Conservation (phyloP, 2,797 vertebrate genomes). For the Aldrovandia affinis region DNA sequence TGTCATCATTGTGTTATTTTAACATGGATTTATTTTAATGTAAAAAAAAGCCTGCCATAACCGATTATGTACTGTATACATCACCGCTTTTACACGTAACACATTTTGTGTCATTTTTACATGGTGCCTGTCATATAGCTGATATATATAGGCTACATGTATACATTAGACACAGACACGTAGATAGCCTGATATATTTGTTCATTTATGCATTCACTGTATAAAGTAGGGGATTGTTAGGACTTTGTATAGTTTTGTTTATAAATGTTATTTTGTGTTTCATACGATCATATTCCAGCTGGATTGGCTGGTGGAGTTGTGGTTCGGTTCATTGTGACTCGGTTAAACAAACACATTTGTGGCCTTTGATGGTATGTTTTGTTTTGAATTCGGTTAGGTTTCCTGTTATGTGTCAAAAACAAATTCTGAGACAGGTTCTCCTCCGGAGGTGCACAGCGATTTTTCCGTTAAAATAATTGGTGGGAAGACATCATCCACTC, state of each 20-base stretch:
- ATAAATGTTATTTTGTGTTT: background rate
- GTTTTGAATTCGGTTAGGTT: slow-evolving; percentile 47
- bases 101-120: slow-evolving; percentile 61
- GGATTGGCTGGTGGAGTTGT: slow-evolving; percentile 45
- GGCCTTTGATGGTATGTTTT: slow-evolving; percentile 49
- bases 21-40: slow-evolving; percentile 74
- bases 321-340: slow-evolving; percentile 49
- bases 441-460: background rate
- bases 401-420: slow-evolving; percentile 28
- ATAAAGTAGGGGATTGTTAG: background rate
- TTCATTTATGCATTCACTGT: background rate
- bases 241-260: background rate
- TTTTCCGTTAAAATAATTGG: background rate
- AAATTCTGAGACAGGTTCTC: background rate
- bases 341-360: slow-evolving; percentile 44
- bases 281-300: slow-evolving; percentile 35
- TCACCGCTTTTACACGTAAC: slow-evolving; percentile 68
- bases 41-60: slow-evolving; percentile 72
- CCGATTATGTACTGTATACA: slow-evolving; percentile 71
- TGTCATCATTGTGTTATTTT: slow-evolving; percentile 75
- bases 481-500: background rate
- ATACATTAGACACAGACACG: slow-evolving; percentile 24
- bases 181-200: background rate
- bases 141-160: slow-evolving; percentile 37
- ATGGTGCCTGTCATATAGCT: slow-evolving; percentile 67